Evolutionary conservation across 2,888 invertebrate species (phyloP), one percentile per base, ranked within the genome.

Genomic region (Erebia palarica): DNA sequence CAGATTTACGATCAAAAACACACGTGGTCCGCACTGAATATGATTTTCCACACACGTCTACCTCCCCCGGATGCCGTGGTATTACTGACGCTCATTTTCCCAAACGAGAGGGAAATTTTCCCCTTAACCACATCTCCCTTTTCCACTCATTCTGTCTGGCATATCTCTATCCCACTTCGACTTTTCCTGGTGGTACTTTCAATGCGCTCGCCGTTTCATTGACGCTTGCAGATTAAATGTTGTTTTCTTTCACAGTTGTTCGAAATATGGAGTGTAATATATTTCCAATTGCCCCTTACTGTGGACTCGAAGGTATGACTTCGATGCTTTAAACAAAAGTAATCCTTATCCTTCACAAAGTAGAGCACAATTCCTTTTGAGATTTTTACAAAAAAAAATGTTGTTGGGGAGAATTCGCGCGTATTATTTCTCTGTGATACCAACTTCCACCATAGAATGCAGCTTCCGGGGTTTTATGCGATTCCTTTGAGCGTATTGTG

Each of bases 61-160:
- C 75, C 69, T 72, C 70, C 70, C 80, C 74, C 80, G 81, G 80
- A 81, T 86, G 84, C 84, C 82, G 82, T 67, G 78, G 77, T 77
- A 79, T 75, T 82, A 89, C 89, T 88, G 86, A 78, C 82, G 81
- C 81, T 82, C 58, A 65, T 80, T 81, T 84, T 81, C 82, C 85
- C 88, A 83, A 89, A 86, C 88, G 90, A 91, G 88, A 92, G 91
- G 87, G 91, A 92, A 92, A 91, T 81, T 86, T 81, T 81, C 87
- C 88, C 84, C 76, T 75, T 67, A 59, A 66, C 69, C 21, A 61
- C 58, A 77, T 74, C n/a, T 84, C 86, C 75, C 80, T 73, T 65
- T 71, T 66, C 82, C 81, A 9, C 74, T 65, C 82, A 3, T 18
- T 49, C 42, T 42, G 65, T 55, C 27, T 68, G 49, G 44, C 49